Base-by-base conservation (phyloP, 1,140 invertebrate species). In the Drosophila insularis region DNA sequence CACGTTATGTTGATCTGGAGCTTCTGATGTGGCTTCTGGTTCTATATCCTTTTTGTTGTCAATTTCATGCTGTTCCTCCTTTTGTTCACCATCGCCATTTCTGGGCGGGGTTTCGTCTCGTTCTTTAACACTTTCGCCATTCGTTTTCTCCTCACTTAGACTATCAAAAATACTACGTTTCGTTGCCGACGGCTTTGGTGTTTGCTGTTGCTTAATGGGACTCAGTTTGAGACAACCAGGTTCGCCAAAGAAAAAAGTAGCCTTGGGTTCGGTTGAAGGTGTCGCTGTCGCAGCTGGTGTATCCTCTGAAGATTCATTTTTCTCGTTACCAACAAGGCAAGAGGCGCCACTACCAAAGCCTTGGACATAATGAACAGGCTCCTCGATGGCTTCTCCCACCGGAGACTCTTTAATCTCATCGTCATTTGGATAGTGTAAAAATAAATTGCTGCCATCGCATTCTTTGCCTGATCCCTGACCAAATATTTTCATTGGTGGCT, bases 401-500 rank as follows among this genome's bases (percentile, higher is more conserved):
- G 93, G 92, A 3, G 92, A 53, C 27, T 64, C 91, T 37, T 90
- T 74, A 8, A 80, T 81, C 37, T 74, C 62, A 13, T 59, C 70
- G n/a, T 60, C 54, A 67, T 19, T 13, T 11, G 4, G 3, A 50
- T 11, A 50, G 1, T 21, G 7, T 2, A 11, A 21, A 8, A 39
- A 62, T 4, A 31, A 71, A 68, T 67, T 50, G 32, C 7, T 35
- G 0, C 68, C 68, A 17, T 96, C 94, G 82, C 95, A 96, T 35
- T 95, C 95, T 56, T 93, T 94, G 1, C 96, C 96, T 39, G 94
- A 94, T 8, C 96, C 96, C 80, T 95, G 94, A 1, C 96, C 96
- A 63, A 93, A 94, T 2, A 97, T 93, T 77, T 95, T 90, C 93
- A 97, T 94, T 1, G 96, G 87, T 43, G 95, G 95, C 81, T 97